Percentiles rank a stretch among this genome's conserved stretches.
These are phyloP conservation scores for Cheirogaleus major DNA, from an alignment of 2,797 vertebrate species.

Conservation along the genomic window DNA sequence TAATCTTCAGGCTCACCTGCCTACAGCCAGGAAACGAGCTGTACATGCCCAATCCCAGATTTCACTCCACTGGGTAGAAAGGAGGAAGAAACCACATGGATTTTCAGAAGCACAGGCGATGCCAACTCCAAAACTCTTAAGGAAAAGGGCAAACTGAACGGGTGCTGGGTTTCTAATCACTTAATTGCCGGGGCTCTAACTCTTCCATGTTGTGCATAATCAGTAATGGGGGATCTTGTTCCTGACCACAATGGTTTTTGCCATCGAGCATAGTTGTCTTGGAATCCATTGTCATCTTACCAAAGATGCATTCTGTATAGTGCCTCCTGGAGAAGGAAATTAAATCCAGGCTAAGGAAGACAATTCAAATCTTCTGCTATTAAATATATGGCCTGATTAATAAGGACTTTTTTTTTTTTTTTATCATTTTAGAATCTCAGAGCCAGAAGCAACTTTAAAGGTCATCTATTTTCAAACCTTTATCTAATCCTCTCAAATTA, in stretches of 20 bases:
- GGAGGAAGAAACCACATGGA: not conserved
- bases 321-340: not conserved
- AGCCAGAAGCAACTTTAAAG: conserved; percentile 66
- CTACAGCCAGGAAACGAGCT: not conserved
- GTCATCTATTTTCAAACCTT: conserved; percentile 55
- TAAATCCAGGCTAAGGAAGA: not conserved
- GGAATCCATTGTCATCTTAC: not conserved
- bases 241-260: not conserved
- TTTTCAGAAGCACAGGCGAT: not conserved
- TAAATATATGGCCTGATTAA: conserved; percentile 58
- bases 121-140: not conserved
- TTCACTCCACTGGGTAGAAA: not conserved
- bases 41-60: not conserved
- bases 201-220: no score
- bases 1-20: not conserved
- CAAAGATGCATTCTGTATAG: not conserved
- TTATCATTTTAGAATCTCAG: conserved; percentile 26
- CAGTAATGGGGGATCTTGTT: not conserved
- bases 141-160: not conserved
- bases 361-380: not conserved
- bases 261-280: not conserved
- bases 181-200: not conserved
- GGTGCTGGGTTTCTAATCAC: not conserved
- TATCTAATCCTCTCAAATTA: conserved; percentile 55
- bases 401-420: conserved; percentile 31